A percentile compares a stretch with the other conserved stretches of the same genome.
These are phyloP conservation scores for Leuctra nigra DNA, from an alignment of 2,888 invertebrate species.

Conservation along the genomic window DNA sequence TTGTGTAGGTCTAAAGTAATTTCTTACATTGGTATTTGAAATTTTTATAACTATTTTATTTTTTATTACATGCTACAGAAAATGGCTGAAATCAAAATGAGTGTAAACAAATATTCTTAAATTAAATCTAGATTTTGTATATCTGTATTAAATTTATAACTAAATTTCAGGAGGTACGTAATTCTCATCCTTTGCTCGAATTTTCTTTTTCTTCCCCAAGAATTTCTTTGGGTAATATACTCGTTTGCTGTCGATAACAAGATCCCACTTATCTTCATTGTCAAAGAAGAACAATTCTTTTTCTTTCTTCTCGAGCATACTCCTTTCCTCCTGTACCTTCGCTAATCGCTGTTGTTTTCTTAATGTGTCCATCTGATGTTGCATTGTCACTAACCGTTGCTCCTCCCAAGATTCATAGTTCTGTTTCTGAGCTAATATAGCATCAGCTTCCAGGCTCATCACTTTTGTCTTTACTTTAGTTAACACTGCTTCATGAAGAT, in stretches of 20 bases:
- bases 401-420: constrained; percentile 53
- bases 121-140: no score
- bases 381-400: constrained; percentile 49
- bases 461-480: constrained; percentile 36
- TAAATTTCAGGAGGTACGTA: constrained; percentile 73
- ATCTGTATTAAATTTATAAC: no score
- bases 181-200: constrained; percentile 48
- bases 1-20: no score
- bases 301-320: constrained; percentile 53
- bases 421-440: constrained; percentile 52
- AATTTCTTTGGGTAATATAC: constrained; percentile 41
- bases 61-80: no score
- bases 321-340: constrained; percentile 53
- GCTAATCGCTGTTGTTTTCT: constrained; percentile 42
- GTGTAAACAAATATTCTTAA: no score
- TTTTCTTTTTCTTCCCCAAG: constrained; percentile 46
- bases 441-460: constrained; percentile 47
- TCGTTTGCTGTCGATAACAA: constrained; percentile 58
- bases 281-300: constrained; percentile 64
- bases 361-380: constrained; percentile 51
- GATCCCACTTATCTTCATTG: constrained; percentile 66
- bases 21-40: no score
- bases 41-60: no score
- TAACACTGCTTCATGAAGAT: constrained; percentile 23
- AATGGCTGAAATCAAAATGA: no score